Evolutionary conservation across 2,797 vertebrate genomes (phyloP), one percentile per base, ranked within the genome.

Genomic region (Eulemur rubriventer): DNA sequence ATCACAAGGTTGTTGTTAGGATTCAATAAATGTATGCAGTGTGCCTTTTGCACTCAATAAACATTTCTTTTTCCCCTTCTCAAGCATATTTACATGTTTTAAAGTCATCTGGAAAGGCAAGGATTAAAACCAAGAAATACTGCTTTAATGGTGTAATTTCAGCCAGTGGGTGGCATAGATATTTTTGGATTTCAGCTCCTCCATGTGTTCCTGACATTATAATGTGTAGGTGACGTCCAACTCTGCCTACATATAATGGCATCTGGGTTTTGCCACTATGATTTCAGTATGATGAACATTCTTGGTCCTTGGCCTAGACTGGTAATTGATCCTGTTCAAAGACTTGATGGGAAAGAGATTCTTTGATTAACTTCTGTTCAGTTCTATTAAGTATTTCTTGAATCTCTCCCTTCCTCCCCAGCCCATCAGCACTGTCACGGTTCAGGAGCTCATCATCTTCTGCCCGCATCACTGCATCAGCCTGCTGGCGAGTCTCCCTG

Each of bases 21-120:
- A 98, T 96, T 96, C 95, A 96, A 89, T 94, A 72, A 43, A 97
- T 95, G 16, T 18, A 38, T 50, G 82, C 30, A 82, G 84, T 87
- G 4, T 38, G 18, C 48, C 73, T 84, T 90, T 92, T 86, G 73
- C 7, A 55, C 48, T 55, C 43, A 41, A 3, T 91, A 92, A 92
- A 82, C 17, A 81, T 82, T 61, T 20, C 18, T 93, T 65, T 48
- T 4, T 28, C 17, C 41, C 7, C 30, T 95, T 85, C n/a, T 95
- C 83, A 86, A 72, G 30, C 52, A 28, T 55, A 63, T 61, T 94
- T 86, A 72, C 73, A 70, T 92, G 38, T 78, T 91, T 91, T 83
- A 80, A 91, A 90, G 78, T 59, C 65, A 50, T 41, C 46, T 67
- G 52, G 52, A 90, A 65, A 69, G 24, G 38, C 57, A 43, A 97